A percentile compares a stretch with the other conserved stretches of the same genome.
Evolutionary conservation across 2,113 vertebrate species (phyloP).

Genomic region (Numida meleagris): DNA sequence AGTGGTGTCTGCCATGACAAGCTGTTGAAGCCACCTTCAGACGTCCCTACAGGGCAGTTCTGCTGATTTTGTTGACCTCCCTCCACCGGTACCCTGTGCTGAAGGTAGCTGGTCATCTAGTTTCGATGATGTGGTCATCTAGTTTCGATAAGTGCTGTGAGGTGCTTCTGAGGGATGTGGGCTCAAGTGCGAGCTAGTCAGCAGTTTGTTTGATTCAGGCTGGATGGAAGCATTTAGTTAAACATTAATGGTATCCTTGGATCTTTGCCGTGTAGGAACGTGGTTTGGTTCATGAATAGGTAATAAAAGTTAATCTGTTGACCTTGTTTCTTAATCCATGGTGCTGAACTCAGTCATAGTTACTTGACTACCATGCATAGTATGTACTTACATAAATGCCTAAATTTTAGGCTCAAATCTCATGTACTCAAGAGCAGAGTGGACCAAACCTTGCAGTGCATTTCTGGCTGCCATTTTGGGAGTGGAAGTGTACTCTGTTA

Average conservation of each 20-base stretch:
- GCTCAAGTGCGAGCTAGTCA: neutral
- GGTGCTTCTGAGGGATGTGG: neutral
- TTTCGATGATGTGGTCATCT: neutral
- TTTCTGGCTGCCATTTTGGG: neutral
- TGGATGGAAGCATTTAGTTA: neutral
- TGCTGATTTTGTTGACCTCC: neutral
- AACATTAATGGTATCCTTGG: neutral
- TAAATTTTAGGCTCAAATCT: neutral
- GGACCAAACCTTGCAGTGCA: neutral
- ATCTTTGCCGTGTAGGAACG: neutral
- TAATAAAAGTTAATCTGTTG: constrained; percentile 49
- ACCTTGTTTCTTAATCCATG: constrained; percentile 26
- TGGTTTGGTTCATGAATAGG: neutral
- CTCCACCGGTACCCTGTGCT: neutral
- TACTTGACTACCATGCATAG: neutral
- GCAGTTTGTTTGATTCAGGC: neutral
- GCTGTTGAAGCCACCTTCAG: neutral
- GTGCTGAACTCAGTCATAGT: neutral
- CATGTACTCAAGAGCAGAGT: fast-evolving
- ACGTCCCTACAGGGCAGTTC: neutral
- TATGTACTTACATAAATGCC: neutral
- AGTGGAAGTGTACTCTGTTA: neutral
- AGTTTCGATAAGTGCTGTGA: neutral
- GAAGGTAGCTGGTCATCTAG: neutral
- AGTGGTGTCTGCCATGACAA: neutral